Evolutionary conservation across 2,113 vertebrate species (phyloP), one percentile per base, ranked within the genome.

Genomic region (Copsychus sechellarum): DNA sequence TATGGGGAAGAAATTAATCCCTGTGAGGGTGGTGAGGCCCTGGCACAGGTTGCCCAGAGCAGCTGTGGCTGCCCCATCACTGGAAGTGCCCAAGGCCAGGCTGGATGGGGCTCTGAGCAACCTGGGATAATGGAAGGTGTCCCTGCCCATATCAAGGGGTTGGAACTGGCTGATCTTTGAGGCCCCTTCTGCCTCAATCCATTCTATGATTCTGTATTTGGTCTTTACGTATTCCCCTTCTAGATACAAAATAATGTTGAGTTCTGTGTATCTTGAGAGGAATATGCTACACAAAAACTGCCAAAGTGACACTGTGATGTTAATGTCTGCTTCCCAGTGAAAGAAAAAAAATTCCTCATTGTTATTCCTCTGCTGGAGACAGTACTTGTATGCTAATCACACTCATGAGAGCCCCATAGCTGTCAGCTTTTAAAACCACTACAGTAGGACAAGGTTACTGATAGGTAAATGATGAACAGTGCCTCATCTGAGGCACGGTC

Each of bases 1-100:
- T 65, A 43, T 38, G 0, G 0, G 8, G 26, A 50, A 36, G 51
- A 20, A 58, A 33, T 58, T 51, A 0, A 26, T 42, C 3, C 31
- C 36, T 81, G 18, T 16, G 36, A 72, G 42, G 29, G 17, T 50
- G 31, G 0, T 0, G 9, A 88, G 43, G 8, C 28, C 36, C 67
- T 58, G 60, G 19, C 43, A 58, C 12, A 88, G 33, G 36, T 3
- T 58, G 0, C 3, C 33, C 60, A 73, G 51, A 58, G 33, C 0
- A 81, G 23, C 60, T 88, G 77, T 38, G 69, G 33, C 51, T 81
- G 53, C 28, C 7, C 7, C n/a, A n/a, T 74, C 20, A 20, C 28
- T 67, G 69, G 12, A 0, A 45, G 28, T 45, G 45, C 12, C 0
- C 3, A 0, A 66, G 33, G 19, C 23, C 33, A 53, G 53, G 15